These are phyloP conservation scores for Macrobrachium nipponense DNA, from an alignment of 1,140 invertebrate genomes.

Conservation along the genomic window DNA sequence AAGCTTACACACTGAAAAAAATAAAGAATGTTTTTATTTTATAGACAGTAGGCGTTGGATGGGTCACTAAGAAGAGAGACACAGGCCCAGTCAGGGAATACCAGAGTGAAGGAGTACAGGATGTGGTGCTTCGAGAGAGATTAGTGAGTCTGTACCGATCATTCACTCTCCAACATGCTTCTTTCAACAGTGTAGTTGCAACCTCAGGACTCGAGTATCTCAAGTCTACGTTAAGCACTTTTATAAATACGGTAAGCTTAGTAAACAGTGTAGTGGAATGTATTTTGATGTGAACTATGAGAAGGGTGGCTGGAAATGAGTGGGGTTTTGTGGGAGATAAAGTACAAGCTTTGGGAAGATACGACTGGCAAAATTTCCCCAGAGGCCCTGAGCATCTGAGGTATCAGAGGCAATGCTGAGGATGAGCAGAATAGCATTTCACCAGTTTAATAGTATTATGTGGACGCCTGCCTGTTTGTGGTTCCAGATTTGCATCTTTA, in stretches of 20 bases:
- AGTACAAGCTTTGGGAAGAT: too few species aligned
- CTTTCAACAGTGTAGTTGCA: conserved; percentile 74
- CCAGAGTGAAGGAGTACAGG: conserved; percentile 81
- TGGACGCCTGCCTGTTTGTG: too few species aligned
- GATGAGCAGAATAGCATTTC: too few species aligned
- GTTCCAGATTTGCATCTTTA: too few species aligned
- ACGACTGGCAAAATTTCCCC: too few species aligned
- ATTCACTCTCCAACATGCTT: conserved; percentile 82
- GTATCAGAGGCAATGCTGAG: too few species aligned
- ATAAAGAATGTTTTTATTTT: conserved; percentile 57
- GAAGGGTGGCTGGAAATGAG: too few species aligned
- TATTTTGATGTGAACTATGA: too few species aligned
- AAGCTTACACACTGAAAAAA: conserved; percentile 6
- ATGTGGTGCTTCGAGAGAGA: conserved; percentile 80
- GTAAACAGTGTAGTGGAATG: too few species aligned
- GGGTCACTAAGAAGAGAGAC: conserved; percentile 74
- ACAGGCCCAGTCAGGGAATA: conserved; percentile 81
- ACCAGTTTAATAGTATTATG: too few species aligned
- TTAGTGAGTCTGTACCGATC: conserved; percentile 80
- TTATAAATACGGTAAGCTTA: conserved; percentile 75
- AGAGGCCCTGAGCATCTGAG: too few species aligned
- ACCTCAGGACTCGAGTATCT: conserved; percentile 73
- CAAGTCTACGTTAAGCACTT: conserved; percentile 76
- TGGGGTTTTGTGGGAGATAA: too few species aligned
- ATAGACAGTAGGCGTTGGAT: conserved; percentile 80